These are phyloP conservation scores for Polypedilum vanderplanki DNA, from an alignment of 1,140 invertebrate genomes.

Conservation along the genomic window DNA sequence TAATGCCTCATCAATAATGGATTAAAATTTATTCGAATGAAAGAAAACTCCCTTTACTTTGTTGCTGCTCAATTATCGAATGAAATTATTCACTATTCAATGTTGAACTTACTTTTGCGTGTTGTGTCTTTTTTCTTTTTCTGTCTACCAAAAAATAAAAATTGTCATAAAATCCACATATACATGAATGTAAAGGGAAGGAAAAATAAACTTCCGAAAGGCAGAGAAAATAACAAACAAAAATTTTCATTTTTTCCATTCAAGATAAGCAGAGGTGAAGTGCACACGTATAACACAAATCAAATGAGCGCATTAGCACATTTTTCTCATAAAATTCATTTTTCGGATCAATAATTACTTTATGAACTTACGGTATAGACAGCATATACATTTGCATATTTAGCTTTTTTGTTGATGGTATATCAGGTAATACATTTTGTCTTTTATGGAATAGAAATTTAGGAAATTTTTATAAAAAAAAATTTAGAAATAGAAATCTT, in stretches of 20 bases:
- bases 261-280: too few species aligned
- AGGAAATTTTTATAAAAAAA: background rate
- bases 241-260: too few species aligned
- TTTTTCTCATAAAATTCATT: background rate
- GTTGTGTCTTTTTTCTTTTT: too few species aligned
- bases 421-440: too few species aligned
- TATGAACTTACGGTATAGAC: background rate
- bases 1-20: conserved; percentile 5
- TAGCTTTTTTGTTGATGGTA: background rate
- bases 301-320: too few species aligned
- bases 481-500: too few species aligned
- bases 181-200: background rate
- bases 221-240: background rate
- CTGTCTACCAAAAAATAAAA: background rate
- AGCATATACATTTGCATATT: background rate
- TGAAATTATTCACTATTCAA: too few species aligned
- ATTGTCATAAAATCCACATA: background rate
- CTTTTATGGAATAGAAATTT: too few species aligned
- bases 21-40: conserved; percentile 1
- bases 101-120: too few species aligned
- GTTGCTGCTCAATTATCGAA: too few species aligned
- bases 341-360: background rate
- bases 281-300: too few species aligned
- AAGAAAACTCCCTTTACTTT: background rate
- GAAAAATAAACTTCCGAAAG: background rate